A percentile compares a stretch with the other conserved stretches of the same genome.
These are phyloP conservation scores for Bujurquina vittata DNA, from an alignment of 2,113 vertebrate species.

Conservation along the genomic window DNA sequence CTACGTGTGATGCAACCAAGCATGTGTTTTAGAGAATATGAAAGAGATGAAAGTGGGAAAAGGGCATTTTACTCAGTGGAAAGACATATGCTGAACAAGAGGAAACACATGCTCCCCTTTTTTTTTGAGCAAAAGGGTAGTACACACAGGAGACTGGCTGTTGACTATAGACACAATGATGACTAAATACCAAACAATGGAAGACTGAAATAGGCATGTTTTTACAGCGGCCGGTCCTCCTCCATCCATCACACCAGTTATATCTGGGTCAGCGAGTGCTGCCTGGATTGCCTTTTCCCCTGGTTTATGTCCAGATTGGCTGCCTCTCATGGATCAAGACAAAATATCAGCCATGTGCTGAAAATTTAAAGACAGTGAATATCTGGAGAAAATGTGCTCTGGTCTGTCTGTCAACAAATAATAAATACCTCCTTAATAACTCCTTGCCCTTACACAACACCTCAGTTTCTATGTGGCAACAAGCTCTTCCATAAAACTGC, in stretches of 20 bases:
- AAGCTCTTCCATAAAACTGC: background rate
- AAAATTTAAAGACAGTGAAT: background rate
- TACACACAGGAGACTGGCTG: conserved; percentile 49
- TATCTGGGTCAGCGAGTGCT: conserved; percentile 57
- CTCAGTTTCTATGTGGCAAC: background rate
- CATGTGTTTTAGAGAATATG: conserved; percentile 19
- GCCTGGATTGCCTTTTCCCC: conserved; percentile 18
- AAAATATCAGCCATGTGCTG: conserved; percentile 1
- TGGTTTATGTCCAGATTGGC: conserved; percentile 16
- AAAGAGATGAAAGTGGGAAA: conserved; percentile 48
- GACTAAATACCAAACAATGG: conserved; percentile 74
- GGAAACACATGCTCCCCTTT: conserved; percentile 65
- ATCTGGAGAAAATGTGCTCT: conserved; percentile 6
- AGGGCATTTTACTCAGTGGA: conserved; percentile 51
- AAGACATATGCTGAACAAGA: conserved; percentile 59
- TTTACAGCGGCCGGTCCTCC: conserved; percentile 51
- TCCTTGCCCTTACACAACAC: background rate
- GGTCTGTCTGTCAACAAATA: background rate
- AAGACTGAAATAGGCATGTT: conserved; percentile 74
- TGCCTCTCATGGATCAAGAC: conserved; percentile 14
- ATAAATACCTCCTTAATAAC: background rate
- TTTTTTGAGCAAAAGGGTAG: conserved; percentile 38
- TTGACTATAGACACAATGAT: conserved; percentile 57
- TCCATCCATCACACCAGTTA: conserved; percentile 62
- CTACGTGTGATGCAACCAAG: background rate